Evolutionary conservation across 2,113 vertebrate species (phyloP).

Genomic region (Pelmatolapia mariae): DNA sequence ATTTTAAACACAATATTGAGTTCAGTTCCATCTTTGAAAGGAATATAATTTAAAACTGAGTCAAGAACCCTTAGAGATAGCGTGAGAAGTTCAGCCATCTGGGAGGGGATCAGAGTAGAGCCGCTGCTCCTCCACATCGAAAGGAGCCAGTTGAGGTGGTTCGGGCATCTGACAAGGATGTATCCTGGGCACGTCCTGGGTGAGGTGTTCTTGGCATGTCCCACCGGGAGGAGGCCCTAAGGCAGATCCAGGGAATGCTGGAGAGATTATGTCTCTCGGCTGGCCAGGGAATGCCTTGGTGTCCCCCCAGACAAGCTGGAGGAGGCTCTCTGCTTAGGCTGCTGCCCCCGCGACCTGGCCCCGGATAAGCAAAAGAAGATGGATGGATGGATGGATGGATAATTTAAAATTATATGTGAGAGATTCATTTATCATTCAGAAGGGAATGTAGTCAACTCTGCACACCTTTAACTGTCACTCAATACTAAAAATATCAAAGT

Average conservation of each 20-base stretch:
- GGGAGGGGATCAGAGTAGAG: neutral
- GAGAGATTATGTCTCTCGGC: neutral
- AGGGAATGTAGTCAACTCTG: neutral
- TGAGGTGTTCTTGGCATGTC: neutral
- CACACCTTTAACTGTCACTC: neutral
- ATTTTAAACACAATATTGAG: neutral
- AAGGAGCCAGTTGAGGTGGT: neutral
- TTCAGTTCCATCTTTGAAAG: neutral
- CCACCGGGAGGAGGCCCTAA: neutral
- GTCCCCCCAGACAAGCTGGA: neutral
- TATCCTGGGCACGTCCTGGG: neutral
- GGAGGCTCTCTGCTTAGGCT: neutral
- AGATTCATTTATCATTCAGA: neutral
- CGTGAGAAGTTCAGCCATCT: neutral
- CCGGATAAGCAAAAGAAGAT: neutral
- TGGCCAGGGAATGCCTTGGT: neutral
- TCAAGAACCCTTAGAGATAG: neutral
- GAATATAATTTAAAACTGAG: neutral
- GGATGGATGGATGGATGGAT: accelerated
- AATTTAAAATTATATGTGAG: neutral
- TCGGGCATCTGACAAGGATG: accelerated
- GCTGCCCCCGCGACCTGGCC: neutral
- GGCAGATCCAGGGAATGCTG: neutral
- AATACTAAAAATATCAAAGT: neutral
- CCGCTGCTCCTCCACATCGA: neutral